Evolutionary conservation across 2,888 invertebrate genomes (phyloP).

Genomic region (Hololepta plana): DNA sequence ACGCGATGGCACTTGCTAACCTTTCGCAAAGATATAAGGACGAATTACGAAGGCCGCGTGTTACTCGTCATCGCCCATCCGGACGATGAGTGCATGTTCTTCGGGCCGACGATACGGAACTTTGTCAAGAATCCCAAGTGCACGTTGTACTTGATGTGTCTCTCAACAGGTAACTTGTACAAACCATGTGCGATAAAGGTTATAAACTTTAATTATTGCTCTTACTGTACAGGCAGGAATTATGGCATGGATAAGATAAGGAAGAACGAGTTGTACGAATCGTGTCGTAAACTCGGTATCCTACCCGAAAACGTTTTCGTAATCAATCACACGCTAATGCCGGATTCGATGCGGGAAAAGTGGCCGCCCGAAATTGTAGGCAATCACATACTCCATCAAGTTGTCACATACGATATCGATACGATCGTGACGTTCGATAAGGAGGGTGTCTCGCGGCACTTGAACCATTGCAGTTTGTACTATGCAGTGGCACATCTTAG

Average conservation of each 20-base stretch:
- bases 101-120: conserved; percentile 73
- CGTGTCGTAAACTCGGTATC: conserved; percentile 67
- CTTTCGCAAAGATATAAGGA: conserved; percentile 31
- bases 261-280: conserved; percentile 63
- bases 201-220: conserved; percentile 5
- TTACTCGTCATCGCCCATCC: conserved; percentile 87
- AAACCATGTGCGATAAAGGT: conserved; percentile 3
- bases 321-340: conserved; percentile 50
- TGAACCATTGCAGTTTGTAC: conserved; percentile 78
- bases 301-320: conserved; percentile 51
- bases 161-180: conserved; percentile 52
- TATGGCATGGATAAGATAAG: conserved; percentile 33
- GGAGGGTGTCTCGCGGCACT: conserved; percentile 81
- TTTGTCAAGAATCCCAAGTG: conserved; percentile 41
- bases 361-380: conserved; percentile 57
- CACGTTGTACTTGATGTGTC: conserved; percentile 63
- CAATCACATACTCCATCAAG: conserved; percentile 40
- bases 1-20: conserved; percentile 28
- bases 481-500: conserved; percentile 65
- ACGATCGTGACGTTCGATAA: conserved; percentile 88
- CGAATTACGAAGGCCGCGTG: conserved; percentile 37
- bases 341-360: conserved; percentile 54
- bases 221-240: conserved; percentile 21
- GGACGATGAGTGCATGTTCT: conserved; percentile 99
- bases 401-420: conserved; percentile 60